A percentile compares a stretch with the other conserved stretches of the same genome.
Conservation (phyloP, 2,888 invertebrate genomes). For the Apodemia hepburni region DNA sequence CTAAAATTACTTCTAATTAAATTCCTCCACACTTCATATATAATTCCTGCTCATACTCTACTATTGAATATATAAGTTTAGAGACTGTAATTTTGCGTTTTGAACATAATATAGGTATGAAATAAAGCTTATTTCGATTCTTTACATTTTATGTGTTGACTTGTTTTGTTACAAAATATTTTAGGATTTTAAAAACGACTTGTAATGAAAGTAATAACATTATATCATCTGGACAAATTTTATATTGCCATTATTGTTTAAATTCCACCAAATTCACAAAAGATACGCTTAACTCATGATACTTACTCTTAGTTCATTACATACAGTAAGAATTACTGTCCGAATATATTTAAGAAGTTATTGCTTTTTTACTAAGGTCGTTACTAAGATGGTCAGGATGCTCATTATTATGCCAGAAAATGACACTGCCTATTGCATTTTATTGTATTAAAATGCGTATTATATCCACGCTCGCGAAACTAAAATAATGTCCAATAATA, state of each 20-base stretch:
- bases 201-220: not conserved
- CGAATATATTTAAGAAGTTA: constrained; percentile 37
- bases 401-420: constrained; percentile 60
- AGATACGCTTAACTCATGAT: constrained; percentile 51
- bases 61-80: constrained; percentile 49
- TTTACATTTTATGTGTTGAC: constrained; percentile 36
- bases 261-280: constrained; percentile 48
- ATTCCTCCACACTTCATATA: not conserved
- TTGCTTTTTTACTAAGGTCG: constrained; percentile 33
- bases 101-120: constrained; percentile 18
- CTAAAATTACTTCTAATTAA: not conserved
- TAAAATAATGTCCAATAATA: constrained; percentile 7
- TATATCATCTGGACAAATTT: not conserved
- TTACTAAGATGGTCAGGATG: constrained; percentile 57
- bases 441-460: constrained; percentile 18
- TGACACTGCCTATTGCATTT: constrained; percentile 49
- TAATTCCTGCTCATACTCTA: not conserved
- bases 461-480: not conserved
- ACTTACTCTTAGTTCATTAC: constrained; percentile 35
- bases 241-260: constrained; percentile 42
- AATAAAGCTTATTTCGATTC: constrained; percentile 31
- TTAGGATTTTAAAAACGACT: constrained; percentile 16
- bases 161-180: constrained; percentile 33
- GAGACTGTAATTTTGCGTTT: constrained; percentile 23
- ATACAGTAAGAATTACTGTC: constrained; percentile 33